These are phyloP conservation scores for Bubalus kerabau DNA, from an alignment of 2,113 vertebrate species.

Conservation along the genomic window DNA sequence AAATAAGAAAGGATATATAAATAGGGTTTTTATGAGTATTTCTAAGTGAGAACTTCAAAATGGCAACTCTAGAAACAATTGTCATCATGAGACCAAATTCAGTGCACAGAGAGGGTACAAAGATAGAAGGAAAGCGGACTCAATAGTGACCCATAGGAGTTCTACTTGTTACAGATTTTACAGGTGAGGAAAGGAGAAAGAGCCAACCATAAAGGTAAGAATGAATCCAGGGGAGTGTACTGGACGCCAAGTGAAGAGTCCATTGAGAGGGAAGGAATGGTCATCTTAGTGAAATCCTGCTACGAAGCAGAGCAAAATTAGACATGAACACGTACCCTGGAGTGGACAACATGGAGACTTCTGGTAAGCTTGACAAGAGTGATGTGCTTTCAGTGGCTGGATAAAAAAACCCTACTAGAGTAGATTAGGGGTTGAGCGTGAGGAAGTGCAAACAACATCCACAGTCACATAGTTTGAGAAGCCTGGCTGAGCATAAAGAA, in stretches of 20 bases:
- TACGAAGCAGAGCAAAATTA: background rate
- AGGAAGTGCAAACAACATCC: background rate
- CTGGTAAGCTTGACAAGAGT: background rate
- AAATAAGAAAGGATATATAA: background rate
- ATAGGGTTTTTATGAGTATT: background rate
- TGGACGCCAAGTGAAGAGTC: background rate
- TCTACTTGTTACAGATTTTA: background rate
- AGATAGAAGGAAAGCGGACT: background rate
- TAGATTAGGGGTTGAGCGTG: background rate
- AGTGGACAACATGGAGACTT: background rate
- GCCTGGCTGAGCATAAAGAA: background rate
- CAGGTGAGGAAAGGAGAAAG: background rate
- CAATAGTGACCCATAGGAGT: background rate
- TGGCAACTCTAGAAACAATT: background rate
- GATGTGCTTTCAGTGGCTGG: background rate
- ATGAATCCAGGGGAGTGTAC: background rate
- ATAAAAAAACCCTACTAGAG: background rate
- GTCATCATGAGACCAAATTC: background rate
- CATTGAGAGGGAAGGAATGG: background rate
- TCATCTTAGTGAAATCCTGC: background rate
- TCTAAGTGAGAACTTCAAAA: slow-evolving; percentile 26
- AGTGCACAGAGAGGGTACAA: background rate
- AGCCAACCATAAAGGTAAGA: background rate
- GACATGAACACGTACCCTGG: background rate
- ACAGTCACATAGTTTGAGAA: background rate